phyloP scores from a whole-genome alignment of 2,888 invertebrate species.

The Morpho helenor region DNA sequence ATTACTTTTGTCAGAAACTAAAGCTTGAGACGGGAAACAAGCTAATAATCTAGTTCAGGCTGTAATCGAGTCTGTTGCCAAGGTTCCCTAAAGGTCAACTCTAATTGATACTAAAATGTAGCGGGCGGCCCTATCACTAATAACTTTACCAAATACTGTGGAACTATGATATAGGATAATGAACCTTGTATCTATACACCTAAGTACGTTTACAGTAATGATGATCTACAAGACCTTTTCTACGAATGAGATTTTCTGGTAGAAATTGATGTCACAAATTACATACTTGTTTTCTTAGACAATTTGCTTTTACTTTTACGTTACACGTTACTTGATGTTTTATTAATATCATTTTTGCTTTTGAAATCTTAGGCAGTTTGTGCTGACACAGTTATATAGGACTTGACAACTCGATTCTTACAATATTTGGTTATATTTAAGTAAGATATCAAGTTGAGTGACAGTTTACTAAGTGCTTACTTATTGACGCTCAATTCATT shows the following conservation, averaged over 20 bases:
- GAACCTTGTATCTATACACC: neutral
- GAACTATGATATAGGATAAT: neutral
- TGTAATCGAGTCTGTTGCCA: constrained; percentile 1
- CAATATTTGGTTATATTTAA: no score
- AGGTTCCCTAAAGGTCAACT: constrained; percentile 8
- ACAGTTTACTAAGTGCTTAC: no score
- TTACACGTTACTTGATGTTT: neutral
- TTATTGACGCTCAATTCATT: no score
- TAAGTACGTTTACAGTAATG: neutral
- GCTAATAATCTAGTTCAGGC: constrained; percentile 1
- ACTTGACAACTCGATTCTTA: no score
- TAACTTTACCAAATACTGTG: constrained; percentile 1
- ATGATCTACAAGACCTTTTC: neutral
- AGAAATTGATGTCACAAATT: constrained; percentile 8
- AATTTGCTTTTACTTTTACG: constrained; percentile 2
- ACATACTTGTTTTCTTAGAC: constrained; percentile 1
- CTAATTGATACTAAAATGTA: constrained; percentile 14
- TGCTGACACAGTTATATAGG: no score
- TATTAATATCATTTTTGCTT: no score
- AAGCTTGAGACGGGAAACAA: neutral
- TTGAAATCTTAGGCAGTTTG: no score
- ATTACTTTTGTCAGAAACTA: no score
- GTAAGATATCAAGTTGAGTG: no score
- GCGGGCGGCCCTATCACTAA: constrained; percentile 8
- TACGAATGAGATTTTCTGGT: constrained; percentile 2